Evolutionary conservation across 2,888 invertebrate species (phyloP), one percentile per base, ranked within the genome.

Genomic region (Julus scanicus): DNA sequence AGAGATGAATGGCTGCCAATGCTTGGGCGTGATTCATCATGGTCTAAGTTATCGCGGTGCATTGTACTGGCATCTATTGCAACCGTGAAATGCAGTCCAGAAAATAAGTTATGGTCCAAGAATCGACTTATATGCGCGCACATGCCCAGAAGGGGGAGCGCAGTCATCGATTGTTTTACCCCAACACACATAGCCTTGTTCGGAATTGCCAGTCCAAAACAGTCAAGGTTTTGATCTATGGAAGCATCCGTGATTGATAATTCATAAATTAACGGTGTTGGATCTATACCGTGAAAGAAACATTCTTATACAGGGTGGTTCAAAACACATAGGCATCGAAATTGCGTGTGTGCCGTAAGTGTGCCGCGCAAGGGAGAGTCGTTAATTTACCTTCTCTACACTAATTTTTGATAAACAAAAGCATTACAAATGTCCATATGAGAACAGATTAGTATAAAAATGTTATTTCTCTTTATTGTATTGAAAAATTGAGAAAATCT

Each of bases 21-120:
- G 53, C 88, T 57, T 29, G 88, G 84, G 84, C 88, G 88, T 63
- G 88, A 88, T 88, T 71, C 88, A 88, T 88, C 88, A 88, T 84
- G 88, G 84, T 40, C 17, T 84, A 84, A 84, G 84, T 84, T 84
- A 84, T 84, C 84, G 84, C 40, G 84, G 84, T 44, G 84, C 84
- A 84, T 84, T 84, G 84, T 84, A 84, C 84, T 84, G 84, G 84
- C 84, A 84, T 84, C 84, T 84, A 84, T 84, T 29, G 71, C 71
- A 71, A 29, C 71, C 71, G 71, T 71, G 71, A 71, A 71, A 71
- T 71, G 71, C 71, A 20, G 71, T 71, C 29, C 71, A 71, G 71
- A 71, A 71, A 71, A 71, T 71, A 71, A 71, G 71, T 71, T 71
- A 71, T 71, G 71, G 20, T 11, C 71, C 71, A 71, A 71, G 71